Percentiles rank a stretch among this genome's conserved stretches.
Evolutionary conservation across 2,113 vertebrate genomes (phyloP).

Genomic region (Nothoprocta perdicaria): DNA sequence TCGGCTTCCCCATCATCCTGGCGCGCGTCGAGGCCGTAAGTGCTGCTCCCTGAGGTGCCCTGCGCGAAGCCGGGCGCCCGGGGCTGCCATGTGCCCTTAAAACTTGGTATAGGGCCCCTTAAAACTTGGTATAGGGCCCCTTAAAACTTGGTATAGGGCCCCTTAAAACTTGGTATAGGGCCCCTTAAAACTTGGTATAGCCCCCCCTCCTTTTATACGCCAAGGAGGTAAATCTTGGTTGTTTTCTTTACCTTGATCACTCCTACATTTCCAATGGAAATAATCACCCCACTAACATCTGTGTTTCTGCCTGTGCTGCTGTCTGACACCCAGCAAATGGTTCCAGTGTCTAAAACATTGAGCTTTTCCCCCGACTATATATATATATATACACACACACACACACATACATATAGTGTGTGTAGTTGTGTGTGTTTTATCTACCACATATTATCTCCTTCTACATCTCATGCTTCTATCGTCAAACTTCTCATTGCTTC

Average conservation of each 20-base stretch:
- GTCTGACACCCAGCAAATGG: neutral
- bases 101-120: no score
- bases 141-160: no score
- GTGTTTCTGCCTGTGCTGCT: neutral
- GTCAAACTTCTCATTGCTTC: neutral
- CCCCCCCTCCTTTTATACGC: no score
- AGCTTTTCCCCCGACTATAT: neutral
- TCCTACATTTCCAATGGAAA: neutral
- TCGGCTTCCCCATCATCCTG: conserved; percentile 90
- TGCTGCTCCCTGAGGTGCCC: neutral
- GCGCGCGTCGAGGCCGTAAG: conserved; percentile 86
- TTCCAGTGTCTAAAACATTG: neutral
- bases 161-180: no score
- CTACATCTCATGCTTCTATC: neutral
- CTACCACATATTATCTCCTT: neutral
- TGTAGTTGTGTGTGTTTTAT: no score
- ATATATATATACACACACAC: no score
- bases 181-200: no score
- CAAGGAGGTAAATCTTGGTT: neutral
- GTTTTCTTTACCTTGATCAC: rapidly evolving
- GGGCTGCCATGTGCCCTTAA: no score
- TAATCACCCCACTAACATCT: neutral
- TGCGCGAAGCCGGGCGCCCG: no score
- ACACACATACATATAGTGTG: no score
- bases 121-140: no score